These are phyloP conservation scores for Galagoides demidoff DNA, from an alignment of 2,797 vertebrate genomes.

Conservation along the genomic window DNA sequence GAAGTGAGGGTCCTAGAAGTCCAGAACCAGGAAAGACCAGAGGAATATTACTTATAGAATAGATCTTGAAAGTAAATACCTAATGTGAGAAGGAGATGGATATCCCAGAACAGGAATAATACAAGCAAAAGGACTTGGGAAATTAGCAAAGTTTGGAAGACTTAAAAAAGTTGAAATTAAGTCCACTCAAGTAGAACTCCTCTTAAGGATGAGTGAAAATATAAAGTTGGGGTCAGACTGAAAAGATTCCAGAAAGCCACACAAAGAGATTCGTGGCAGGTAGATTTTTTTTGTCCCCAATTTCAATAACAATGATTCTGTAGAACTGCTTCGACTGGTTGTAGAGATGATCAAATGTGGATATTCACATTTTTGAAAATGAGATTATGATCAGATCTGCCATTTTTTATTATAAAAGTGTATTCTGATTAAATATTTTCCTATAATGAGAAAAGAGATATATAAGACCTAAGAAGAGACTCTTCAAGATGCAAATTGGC, in stretches of 20 bases:
- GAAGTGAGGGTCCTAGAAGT: not conserved
- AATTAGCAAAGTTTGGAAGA: not conserved
- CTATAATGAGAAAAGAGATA: not conserved
- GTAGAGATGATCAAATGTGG: not conserved
- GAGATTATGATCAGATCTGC: not conserved
- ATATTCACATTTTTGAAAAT: not conserved
- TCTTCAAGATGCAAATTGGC: not conserved
- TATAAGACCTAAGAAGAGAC: not conserved
- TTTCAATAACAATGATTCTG: not conserved
- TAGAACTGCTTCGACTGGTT: not conserved
- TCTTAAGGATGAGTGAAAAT: not conserved
- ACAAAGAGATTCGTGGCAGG: not conserved
- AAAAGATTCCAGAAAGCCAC: constrained; percentile 5
- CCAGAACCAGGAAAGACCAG: not conserved
- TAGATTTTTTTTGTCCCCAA: not conserved
- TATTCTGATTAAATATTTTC: not conserved
- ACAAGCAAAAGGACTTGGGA: not conserved
- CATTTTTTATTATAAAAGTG: not conserved
- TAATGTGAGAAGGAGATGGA: not conserved
- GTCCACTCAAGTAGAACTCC: not conserved
- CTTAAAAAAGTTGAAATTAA: not conserved
- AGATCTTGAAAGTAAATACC: too few relatives aligned
- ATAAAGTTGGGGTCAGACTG: not conserved
- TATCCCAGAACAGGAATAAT: not conserved
- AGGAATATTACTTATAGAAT: too few relatives aligned